Base-by-base conservation (phyloP, 1,140 invertebrate species). In the Leptoteleia sp. region DNA sequence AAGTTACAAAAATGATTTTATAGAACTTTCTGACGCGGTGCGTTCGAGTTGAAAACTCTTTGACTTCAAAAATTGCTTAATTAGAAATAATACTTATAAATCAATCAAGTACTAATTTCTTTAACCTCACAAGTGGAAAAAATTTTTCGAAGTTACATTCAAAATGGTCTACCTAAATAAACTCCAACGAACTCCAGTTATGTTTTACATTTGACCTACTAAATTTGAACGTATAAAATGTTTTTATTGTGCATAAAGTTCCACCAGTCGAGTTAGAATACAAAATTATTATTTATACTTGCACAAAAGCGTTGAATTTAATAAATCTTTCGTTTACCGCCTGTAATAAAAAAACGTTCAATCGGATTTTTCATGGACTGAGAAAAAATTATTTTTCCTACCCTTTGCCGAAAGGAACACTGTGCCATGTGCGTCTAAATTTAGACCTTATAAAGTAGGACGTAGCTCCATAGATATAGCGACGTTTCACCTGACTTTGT, bases 371-470 rank as follows among this genome's bases (percentile, higher is more conserved):
- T n/a, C n/a, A n/a, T n/a, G n/a, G n/a, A n/a, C n/a, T n/a, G n/a
- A 35, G 25, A 55, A 55, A 17, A 37, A 45, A 29, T 22, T 13
- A 40, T 31, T 62, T 37, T 33, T 40, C 3, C n/a, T 31, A 50
- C 37, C 9, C 27, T 64, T 72, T 72, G 33, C 35, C 29, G 7
- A 54, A 72, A 45, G 25, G 47, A 50, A 54, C 40, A 47, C 13
- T 19, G 19, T 8, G 4, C 11, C 17, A 27, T 8, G 37, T 35
- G 17, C 12, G 35, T 54, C 48, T 62, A 72, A 54, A 72, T 62
- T 72, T 72, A 72, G 48, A 61, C 7, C 25, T 31, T 45, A 31
- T 37, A 55, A 72, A 72, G 47, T 72, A 62, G 55, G 31, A 55
- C 68, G 45, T 45, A 17, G 27, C 15, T 59, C n/a, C 29, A 50